Evolutionary conservation across 2,113 vertebrate species (phyloP), one percentile per base, ranked within the genome.

Genomic region (Mormyrus iriodes): DNA sequence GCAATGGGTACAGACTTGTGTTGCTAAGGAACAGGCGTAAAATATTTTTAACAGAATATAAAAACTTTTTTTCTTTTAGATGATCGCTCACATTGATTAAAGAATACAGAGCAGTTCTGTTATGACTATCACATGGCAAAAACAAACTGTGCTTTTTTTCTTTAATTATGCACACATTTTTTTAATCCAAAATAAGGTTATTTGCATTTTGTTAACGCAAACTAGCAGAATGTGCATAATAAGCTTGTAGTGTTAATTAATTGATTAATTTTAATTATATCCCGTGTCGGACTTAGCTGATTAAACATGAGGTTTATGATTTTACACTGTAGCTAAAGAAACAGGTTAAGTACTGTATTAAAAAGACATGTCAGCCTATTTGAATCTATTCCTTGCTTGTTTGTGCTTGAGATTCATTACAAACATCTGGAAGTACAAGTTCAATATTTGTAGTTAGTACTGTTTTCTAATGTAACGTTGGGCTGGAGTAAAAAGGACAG

Each of bases 1-100:
- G 53, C 88, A 24, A 91, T 73, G 84, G 88, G 27, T 69, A 90
- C 88, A 89, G 27, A 83, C 86, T 86, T 82, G 21, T 90, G 92
- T 93, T 93, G 93, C 93, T 93, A 92, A 93, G 92, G 90, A 90
- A 93, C 92, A 91, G 91, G 89, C 90, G 89, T 86, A 89, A 91
- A 48, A 15, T 42, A 19, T 89, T 90, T 49, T 86, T 13, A 8
- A 21, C 12, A 2, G 53, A 84, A 31, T 84, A 51, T 61, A 86
- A 69, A 52, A 89, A 39, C 48, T 49, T 27, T 35, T 87, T 87
- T 51, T 31, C 24, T 87, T 65, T 58, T 24, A 87, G 55, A 44
- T 61, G 49, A 86, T 53, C 85, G 39, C 15, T 86, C 27, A 51
- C 27, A 17, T 86, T 17, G 51, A 87, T 65, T 87, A 39, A 61